Base-by-base conservation (phyloP, 2,113 vertebrate species). In the Charina bottae region DNA sequence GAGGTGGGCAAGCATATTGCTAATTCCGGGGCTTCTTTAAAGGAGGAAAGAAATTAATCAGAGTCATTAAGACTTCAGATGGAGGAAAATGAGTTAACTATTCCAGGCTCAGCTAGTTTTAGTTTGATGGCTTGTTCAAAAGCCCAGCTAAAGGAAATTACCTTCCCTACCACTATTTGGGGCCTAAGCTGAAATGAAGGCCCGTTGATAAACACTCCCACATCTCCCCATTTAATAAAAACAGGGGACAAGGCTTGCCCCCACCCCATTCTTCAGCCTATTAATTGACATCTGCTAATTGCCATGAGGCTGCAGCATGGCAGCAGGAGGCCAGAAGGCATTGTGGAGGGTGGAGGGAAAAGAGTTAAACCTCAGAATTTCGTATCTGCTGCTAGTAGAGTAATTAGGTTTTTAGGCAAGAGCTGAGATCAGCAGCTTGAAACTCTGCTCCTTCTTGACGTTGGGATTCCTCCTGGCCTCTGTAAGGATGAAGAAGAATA, bases 41-140 rank as follows among this genome's bases (percentile, higher is more conserved):
- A 91, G 55, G 87, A 54, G 56, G 23, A 68, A 91, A 91, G 88
- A 90, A 94, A 94, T 94, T 93, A 93, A 93, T 94, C 92, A 90
- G 87, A 62, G 85, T 92, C 92, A 90, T 93, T 94, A 93, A 88
- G 92, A 60, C 86, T 83, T 91, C 88, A 90, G 85, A 88, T 60
- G 19, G 55, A 72, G 28, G 62, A 28, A 86, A 62, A 87, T 83
- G 64, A 89, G 42, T 94, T 93, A 89, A 93, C 92, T 87, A 12
- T 92, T 92, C 90, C 89, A 85, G 85, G 60, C 84, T 68, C 92
- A 37, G 49, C 88, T 78, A 68, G 59, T 87, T 68, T 91, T 58
- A 84, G 59, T 23, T 1, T 37, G 17, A 12, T 37, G 24, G 83
- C 53, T 93, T 55, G n/a, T 15, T 83, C 83, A 64, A 62, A 83